These are phyloP conservation scores for Stichopus horrens DNA, from an alignment of 53 echinoderm and acorn worm genomes.

Conservation along the genomic window DNA sequence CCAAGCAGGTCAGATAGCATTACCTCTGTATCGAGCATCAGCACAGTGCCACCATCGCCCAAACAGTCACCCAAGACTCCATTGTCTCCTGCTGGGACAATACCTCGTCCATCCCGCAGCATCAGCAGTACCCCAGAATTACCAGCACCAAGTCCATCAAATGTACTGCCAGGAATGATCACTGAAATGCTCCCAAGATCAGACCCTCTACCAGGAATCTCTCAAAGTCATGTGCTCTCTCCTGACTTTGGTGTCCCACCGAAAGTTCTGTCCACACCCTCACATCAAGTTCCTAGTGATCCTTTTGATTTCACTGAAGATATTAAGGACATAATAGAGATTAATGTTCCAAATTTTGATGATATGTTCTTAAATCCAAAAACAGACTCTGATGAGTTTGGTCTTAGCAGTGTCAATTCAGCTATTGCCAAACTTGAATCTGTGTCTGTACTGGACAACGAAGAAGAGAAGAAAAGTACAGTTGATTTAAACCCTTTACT, in stretches of 20 bases:
- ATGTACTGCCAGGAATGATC: constrained; percentile 35
- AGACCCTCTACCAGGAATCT: constrained; percentile 12
- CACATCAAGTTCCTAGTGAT: constrained; percentile 25
- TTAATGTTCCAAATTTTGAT: constrained; percentile 45
- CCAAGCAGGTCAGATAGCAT: constrained; percentile 78
- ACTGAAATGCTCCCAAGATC: constrained; percentile 35
- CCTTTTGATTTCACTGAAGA: constrained; percentile 46
- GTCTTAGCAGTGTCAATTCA: constrained; percentile 9
- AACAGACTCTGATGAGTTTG: constrained; percentile 18
- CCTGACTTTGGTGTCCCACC: constrained; percentile 20
- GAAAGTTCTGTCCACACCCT: constrained; percentile 32
- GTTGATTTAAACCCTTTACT: background rate
- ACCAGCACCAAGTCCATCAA: constrained; percentile 42
- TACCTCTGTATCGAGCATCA: constrained; percentile 73
- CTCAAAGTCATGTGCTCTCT: constrained; percentile 4
- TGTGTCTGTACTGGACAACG: constrained; percentile 14
- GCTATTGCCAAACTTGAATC: constrained; percentile 42
- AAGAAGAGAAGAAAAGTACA: constrained; percentile 8
- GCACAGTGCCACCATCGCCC: constrained; percentile 42
- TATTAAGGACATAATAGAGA: constrained; percentile 32
- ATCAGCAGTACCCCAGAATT: constrained; percentile 62
- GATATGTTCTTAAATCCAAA: constrained; percentile 40
- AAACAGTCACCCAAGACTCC: constrained; percentile 69
- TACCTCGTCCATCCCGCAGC: constrained; percentile 51
- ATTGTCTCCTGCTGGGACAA: constrained; percentile 23